Percentiles rank a stretch among this genome's conserved stretches.
phyloP scores from a whole-genome alignment of 2,113 vertebrate genomes.

The Eira barbara region DNA sequence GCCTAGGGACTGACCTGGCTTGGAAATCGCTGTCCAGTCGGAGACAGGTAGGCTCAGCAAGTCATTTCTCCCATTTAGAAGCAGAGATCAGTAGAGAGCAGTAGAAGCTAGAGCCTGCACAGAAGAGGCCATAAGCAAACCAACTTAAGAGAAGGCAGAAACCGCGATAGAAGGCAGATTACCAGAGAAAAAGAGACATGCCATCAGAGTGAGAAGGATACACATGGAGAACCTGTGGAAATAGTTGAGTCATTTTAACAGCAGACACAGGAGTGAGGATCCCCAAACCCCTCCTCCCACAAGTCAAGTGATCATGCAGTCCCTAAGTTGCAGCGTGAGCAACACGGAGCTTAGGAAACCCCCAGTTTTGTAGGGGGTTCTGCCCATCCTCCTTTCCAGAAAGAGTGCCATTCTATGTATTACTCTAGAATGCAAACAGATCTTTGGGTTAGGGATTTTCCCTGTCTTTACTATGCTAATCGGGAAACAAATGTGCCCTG shows the following conservation, averaged over 20 bases:
- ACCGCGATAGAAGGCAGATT: not conserved
- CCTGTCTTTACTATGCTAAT: not conserved
- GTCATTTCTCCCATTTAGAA: not conserved
- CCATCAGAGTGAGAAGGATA: not conserved
- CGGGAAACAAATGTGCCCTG: not conserved
- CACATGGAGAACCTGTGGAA: not conserved
- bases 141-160: not conserved
- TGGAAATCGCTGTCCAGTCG: not conserved
- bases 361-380: not conserved
- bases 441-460: not conserved
- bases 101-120: not conserved
- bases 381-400: not conserved
- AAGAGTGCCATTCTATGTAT: not conserved
- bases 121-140: not conserved
- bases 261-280: not conserved
- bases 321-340: not conserved
- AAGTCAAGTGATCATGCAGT: not conserved
- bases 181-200: not conserved
- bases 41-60: not conserved
- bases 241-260: not conserved
- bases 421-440: not conserved
- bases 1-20: not conserved
- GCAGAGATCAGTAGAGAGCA: not conserved
- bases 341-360: not conserved
- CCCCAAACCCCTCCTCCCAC: not conserved